Base-by-base conservation (phyloP, 92 coral and sea anemone species). In the Epizoanthus illoricatus region DNA sequence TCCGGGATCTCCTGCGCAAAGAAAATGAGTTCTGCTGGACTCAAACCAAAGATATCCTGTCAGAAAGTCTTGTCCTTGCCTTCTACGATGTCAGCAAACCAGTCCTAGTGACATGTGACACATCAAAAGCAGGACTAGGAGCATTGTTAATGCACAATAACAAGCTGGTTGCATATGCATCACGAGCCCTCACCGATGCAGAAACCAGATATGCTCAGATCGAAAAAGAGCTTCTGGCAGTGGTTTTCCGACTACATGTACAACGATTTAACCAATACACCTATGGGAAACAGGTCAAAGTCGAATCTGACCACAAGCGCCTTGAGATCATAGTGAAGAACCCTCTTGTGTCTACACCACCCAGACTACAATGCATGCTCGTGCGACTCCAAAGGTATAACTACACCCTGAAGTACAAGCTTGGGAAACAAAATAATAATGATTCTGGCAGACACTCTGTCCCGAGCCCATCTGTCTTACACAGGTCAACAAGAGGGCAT, bases 401-500 rank as follows among this genome's bases (percentile, higher is more conserved):
- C n/a, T n/a, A n/a, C n/a, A n/a, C n/a, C n/a, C n/a, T n/a, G n/a
- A n/a, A n/a, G n/a, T n/a, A n/a, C n/a, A n/a, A n/a, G n/a, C 92
- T 89, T 42, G 87, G 83, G n/a, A 85, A 80, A 65, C 88, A 85
- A 15, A n/a, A n/a, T n/a, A n/a, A n/a, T n/a, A n/a, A 73, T 79
- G 67, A 85, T 86, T 5, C 88, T 86, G 12, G 85, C 88, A 16
- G 90, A 87, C 82, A 82, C 80, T 73, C 75, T 86, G 49, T 90
- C 90, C 28, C 54, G 88, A 69, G 88, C 90, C 47, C 80, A 87
- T 54, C 59, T 86, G 17, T 76, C 85, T 57, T 78, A 87, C 63
- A 67, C 81, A 36, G 79, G 52, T 52, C 7, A 70, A 16, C 49
- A 43, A 3, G 82, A 69, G 67, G 67, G 57, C 87, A 87, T 90